These are phyloP conservation scores for Pomatorhinus ruficollis DNA, from an alignment of 2,113 vertebrate species.

Conservation along the genomic window DNA sequence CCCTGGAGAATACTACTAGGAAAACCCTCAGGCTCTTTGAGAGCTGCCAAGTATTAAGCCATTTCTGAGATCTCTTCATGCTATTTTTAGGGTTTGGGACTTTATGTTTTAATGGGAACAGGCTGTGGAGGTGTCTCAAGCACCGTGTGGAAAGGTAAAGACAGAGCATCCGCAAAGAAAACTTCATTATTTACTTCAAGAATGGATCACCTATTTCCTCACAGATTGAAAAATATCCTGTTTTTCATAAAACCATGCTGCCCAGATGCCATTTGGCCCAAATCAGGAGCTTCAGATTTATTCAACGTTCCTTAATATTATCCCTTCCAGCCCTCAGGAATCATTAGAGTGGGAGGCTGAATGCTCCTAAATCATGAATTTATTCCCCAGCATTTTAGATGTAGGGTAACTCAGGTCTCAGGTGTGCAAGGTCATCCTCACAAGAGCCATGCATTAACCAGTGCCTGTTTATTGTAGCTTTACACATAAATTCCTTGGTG, in stretches of 20 bases:
- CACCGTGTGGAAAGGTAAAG: background rate
- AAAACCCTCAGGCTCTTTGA: background rate
- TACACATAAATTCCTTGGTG: background rate
- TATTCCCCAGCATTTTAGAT: background rate
- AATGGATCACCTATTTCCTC: background rate
- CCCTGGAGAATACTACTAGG: background rate
- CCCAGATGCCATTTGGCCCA: background rate
- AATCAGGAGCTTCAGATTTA: background rate
- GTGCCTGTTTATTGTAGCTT: background rate
- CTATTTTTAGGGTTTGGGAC: background rate
- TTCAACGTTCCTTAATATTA: background rate
- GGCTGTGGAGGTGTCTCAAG: background rate
- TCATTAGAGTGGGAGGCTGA: background rate
- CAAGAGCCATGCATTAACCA: background rate
- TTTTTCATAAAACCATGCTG: background rate
- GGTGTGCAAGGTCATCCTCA: background rate
- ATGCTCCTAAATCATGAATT: background rate
- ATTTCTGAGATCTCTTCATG: background rate
- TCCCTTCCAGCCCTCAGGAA: background rate
- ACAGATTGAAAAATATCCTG: background rate
- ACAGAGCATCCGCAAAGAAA: background rate
- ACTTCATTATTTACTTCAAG: background rate
- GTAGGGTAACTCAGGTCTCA: background rate
- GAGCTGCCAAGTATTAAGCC: background rate
- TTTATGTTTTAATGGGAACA: background rate